Conservation (phyloP, 1,140 invertebrate genomes). For the Druon quercuslanigerum region DNA sequence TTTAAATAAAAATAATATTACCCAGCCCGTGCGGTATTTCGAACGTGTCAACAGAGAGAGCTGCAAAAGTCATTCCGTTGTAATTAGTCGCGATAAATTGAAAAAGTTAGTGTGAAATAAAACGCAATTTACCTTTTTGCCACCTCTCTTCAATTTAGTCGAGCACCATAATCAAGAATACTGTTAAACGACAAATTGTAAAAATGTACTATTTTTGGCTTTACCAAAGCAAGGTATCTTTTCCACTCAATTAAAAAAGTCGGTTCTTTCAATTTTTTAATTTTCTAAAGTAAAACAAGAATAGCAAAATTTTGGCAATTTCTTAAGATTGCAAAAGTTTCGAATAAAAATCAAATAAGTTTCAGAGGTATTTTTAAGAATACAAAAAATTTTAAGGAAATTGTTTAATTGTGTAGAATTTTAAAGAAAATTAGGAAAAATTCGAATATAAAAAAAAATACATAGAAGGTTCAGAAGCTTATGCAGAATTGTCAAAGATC, state of each 20-base stretch:
- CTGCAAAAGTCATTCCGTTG: constrained; percentile 69
- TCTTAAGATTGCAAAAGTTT: no score
- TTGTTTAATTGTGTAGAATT: no score
- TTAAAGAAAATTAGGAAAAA: no score
- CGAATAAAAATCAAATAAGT: neutral
- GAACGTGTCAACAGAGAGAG: constrained; percentile 19
- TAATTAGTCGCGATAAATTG: constrained; percentile 73
- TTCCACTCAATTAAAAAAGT: constrained; percentile 5
- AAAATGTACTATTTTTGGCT: neutral
- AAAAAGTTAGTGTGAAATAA: constrained; percentile 73
- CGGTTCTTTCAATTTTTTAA: neutral
- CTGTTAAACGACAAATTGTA: constrained; percentile 35
- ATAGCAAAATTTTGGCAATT: no score
- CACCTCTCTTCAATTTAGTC: constrained; percentile 37
- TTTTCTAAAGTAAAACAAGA: neutral
- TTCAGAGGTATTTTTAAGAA: neutral
- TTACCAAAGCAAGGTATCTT: neutral
- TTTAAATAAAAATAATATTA: no score
- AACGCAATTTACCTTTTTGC: constrained; percentile 64
- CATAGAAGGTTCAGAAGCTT: neutral
- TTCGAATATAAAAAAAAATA: neutral
- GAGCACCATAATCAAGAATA: constrained; percentile 51
- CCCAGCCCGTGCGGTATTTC: neutral
- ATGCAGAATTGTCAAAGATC: no score
- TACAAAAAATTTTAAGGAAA: no score